A percentile compares a stretch with the other conserved stretches of the same genome.
phyloP scores from a whole-genome alignment of 2,113 vertebrate genomes.

The Melospiza melodia region DNA sequence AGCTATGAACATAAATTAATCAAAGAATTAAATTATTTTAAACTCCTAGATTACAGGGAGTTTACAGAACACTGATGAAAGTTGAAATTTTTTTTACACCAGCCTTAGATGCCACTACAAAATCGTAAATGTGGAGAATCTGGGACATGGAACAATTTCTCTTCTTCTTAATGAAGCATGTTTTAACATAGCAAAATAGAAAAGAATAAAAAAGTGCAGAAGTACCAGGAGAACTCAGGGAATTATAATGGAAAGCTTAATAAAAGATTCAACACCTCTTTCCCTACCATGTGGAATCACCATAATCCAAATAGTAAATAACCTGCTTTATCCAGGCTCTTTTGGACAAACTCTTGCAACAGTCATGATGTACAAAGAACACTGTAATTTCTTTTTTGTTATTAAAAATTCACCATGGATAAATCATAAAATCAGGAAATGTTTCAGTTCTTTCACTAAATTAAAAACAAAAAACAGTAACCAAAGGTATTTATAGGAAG shows the following conservation, averaged over 20 bases:
- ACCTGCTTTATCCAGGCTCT: background rate
- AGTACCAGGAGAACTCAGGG: background rate
- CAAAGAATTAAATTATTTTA: background rate
- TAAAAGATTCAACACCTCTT: background rate
- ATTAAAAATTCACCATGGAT: background rate
- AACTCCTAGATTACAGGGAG: background rate
- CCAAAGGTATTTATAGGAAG: background rate
- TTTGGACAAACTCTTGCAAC: background rate
- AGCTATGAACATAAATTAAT: background rate
- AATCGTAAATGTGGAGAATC: background rate
- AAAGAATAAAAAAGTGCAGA: background rate
- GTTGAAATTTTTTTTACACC: background rate
- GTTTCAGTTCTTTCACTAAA: background rate
- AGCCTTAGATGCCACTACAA: background rate
- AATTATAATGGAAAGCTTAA: background rate
- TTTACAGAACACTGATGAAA: background rate
- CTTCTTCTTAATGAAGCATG: background rate
- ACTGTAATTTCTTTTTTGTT: background rate
- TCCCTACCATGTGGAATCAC: background rate
- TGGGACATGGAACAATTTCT: background rate
- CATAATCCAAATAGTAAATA: background rate
- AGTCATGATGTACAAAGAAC: background rate
- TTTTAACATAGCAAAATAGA: background rate
- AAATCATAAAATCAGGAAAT: background rate
- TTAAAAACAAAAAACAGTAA: background rate